Percentiles rank a stretch among this genome's conserved stretches.
These are phyloP conservation scores for Pseudorhiza aurosa DNA, from an alignment of 30 jellyfish, hydroid and myxozoan genomes.

Conservation along the genomic window DNA sequence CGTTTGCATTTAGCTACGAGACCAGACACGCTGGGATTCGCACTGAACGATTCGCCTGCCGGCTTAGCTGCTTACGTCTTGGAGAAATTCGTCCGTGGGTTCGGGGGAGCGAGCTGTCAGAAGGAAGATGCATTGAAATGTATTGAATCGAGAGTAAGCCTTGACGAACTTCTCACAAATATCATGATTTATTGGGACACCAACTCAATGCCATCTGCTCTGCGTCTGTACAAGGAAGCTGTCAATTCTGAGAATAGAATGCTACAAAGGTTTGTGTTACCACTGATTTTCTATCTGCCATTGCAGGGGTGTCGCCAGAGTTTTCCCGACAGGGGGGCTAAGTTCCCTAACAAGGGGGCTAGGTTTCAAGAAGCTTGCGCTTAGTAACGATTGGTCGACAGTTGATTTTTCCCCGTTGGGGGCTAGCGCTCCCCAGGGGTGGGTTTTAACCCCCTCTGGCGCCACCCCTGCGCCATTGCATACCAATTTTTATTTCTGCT, in stretches of 20 bases:
- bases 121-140: slow-evolving; percentile 11
- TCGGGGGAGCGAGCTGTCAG: slow-evolving; percentile 16
- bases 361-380: too few relatives aligned
- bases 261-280: slow-evolving; percentile 1
- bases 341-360: too few relatives aligned
- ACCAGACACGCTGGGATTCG: slow-evolving; percentile 73
- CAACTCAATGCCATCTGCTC: slow-evolving; percentile 55
- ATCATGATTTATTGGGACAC: slow-evolving; percentile 73
- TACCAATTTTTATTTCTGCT: too few relatives aligned
- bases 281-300: too few relatives aligned
- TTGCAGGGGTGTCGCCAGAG: too few relatives aligned
- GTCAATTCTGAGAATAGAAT: neutral
- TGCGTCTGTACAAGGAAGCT: slow-evolving; percentile 55
- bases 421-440: too few relatives aligned
- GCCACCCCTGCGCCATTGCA: too few relatives aligned
- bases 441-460: too few relatives aligned
- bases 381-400: too few relatives aligned
- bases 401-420: too few relatives aligned
- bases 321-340: too few relatives aligned
- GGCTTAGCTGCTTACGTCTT: slow-evolving; percentile 68
- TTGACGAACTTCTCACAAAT: slow-evolving; percentile 67
- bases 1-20: slow-evolving; percentile 34
- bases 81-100: slow-evolving; percentile 44
- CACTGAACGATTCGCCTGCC: slow-evolving; percentile 61
- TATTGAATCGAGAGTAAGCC: slow-evolving; percentile 18